These are phyloP conservation scores for Lamellibrachia satsuma DNA, from an alignment of 2,888 invertebrate species.

Conservation along the genomic window DNA sequence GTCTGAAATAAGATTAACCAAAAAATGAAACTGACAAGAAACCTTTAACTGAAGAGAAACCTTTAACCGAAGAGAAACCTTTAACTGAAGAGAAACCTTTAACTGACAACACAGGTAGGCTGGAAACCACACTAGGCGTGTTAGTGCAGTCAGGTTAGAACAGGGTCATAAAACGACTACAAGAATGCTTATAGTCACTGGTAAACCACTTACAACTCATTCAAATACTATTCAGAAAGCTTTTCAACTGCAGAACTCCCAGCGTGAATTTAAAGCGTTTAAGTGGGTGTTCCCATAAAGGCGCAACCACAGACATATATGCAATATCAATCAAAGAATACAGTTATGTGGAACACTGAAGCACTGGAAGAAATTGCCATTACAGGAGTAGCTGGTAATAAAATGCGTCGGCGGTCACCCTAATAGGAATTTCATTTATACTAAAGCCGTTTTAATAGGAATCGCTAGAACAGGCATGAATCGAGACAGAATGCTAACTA, in stretches of 20 bases:
- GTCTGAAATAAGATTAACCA: too few species aligned
- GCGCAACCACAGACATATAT: too few species aligned
- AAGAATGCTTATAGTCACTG: not conserved
- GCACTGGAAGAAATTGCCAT: too few species aligned
- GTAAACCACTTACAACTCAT: not conserved
- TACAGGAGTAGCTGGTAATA: too few species aligned
- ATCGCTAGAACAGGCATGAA: not conserved
- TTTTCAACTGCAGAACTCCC: not conserved
- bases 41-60: too few species aligned
- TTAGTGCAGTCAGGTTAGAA: not conserved
- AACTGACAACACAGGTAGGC: not conserved
- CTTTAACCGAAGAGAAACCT: too few species aligned
- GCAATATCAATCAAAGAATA: too few species aligned
- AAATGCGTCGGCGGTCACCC: not conserved
- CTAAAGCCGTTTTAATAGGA: not conserved
- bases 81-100: not conserved
- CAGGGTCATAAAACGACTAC: not conserved
- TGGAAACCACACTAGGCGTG: not conserved
- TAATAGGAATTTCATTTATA: not conserved
- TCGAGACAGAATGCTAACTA: not conserved
- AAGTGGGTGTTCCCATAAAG: too few species aligned
- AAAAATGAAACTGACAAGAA: too few species aligned
- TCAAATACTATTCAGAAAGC: not conserved
- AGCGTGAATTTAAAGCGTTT: not conserved
- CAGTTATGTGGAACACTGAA: too few species aligned